Evolutionary conservation across 1,140 invertebrate genomes (phyloP).

Genomic region (Cydia splendana): DNA sequence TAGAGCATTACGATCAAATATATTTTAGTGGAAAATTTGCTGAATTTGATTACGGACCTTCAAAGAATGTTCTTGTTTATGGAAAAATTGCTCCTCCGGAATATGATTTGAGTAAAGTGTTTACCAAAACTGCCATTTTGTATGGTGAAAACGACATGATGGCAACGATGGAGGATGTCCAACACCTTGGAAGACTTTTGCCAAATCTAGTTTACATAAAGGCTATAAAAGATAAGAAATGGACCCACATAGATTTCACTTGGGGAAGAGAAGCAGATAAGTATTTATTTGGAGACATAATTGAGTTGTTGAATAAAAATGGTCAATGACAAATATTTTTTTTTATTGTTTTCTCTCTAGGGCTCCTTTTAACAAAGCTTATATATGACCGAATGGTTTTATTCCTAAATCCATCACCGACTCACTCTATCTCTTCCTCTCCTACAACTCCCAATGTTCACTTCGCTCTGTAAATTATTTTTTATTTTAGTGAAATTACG

Average conservation of each 20-base stretch:
- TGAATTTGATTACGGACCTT: background rate
- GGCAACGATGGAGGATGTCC: background rate
- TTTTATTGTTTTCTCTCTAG: background rate
- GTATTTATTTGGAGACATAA: slow-evolving; percentile 1
- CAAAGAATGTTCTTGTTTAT: background rate
- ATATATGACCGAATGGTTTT: too few relatives aligned
- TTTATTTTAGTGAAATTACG: too few relatives aligned
- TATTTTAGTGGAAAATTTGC: slow-evolving; percentile 4
- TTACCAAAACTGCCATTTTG: background rate
- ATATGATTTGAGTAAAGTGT: background rate
- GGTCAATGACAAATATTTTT: background rate
- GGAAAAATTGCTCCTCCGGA: background rate
- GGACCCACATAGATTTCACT: background rate
- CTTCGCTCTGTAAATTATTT: too few relatives aligned
- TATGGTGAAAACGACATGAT: slow-evolving; percentile 14
- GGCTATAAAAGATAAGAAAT: background rate
- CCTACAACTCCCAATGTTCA: too few relatives aligned
- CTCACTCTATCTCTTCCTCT: too few relatives aligned
- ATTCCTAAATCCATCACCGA: too few relatives aligned
- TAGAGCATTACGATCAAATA: background rate
- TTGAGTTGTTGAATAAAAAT: background rate
- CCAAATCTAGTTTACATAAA: background rate
- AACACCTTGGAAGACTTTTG: background rate
- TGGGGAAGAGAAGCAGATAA: background rate
- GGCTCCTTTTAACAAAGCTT: too few relatives aligned